Evolutionary conservation across 2,113 vertebrate species (phyloP).

Genomic region (Pitta sordida): DNA sequence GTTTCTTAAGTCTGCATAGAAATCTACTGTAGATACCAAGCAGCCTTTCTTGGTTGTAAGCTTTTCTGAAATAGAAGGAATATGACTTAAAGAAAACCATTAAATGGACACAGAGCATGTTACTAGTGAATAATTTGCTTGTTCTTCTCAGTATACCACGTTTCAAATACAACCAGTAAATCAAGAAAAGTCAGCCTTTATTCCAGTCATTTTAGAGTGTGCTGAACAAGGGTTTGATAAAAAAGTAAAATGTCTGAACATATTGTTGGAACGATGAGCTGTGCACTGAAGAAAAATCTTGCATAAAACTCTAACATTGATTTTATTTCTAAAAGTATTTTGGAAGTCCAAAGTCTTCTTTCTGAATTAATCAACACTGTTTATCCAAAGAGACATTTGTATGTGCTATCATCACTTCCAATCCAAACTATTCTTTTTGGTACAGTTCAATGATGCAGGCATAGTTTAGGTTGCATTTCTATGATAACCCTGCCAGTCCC

Average conservation of each 20-base stretch:
- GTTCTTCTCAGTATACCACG: not conserved
- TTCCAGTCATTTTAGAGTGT: not conserved
- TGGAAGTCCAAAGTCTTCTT: not conserved
- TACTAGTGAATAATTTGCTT: not conserved
- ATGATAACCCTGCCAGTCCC: not conserved
- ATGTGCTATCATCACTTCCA: not conserved
- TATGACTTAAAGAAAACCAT: not conserved
- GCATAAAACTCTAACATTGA: not conserved
- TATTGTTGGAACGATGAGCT: not conserved
- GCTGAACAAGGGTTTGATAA: not conserved
- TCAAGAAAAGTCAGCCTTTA: not conserved
- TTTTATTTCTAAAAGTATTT: not conserved
- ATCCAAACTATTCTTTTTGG: not conserved
- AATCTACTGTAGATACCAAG: not conserved
- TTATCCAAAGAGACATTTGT: not conserved
- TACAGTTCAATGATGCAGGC: not conserved
- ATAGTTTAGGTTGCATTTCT: not conserved
- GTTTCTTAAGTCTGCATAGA: not conserved
- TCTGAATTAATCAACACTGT: not conserved
- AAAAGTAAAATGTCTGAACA: not conserved
- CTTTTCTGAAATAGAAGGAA: not conserved
- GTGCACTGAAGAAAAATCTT: not conserved
- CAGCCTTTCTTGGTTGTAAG: not conserved
- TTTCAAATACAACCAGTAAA: not conserved
- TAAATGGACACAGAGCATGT: not conserved